Base-by-base conservation (phyloP, 2,113 vertebrate genomes). In the Solenodon paradoxus region DNA sequence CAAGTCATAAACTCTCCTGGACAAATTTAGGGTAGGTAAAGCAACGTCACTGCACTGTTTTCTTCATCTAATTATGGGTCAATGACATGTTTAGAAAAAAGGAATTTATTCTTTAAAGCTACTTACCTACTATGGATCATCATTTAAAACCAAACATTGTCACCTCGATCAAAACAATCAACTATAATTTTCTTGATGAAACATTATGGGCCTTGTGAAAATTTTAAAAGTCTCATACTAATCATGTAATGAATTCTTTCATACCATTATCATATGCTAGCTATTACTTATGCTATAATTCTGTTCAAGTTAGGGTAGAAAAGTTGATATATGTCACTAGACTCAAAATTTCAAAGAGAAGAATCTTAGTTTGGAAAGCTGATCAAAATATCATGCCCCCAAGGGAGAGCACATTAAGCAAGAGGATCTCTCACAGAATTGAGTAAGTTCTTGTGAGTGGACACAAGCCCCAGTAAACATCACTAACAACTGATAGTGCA, bases 241-340 rank as follows among this genome's bases (percentile, higher is more conserved):
- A 90, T 64, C 51, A 96, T 85, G 92, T 12, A 3, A 72, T 82
- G 15, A 13, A 24, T 51, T 55, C 11, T 7, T 96, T 92, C 55
- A 63, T 92, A 72, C 83, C 78, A 87, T 71, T 96, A 91, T 77
- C 95, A 88, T 90, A 92, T 95, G 95, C 74, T 93, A 92, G 61
- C 83, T 95, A 97, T 97, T 95, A 97, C 95, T 91, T 96, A 80
- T 94, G 81, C 94, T 96, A 97, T 80, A 95, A 42, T 97, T 96
- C 88, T 94, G 80, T 81, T 91, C 87, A 95, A 89, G 90, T 97
- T 0, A 0, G 79, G 91, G 49, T 75, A 97, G 16, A 66, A 61
- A 95, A 98, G 35, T 88, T 96, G 97, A 97, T 94, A 75, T 47
- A 28, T 96, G 85, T 92, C 89, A 95, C 90, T 86, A 26, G 85